Evolutionary conservation across 2,113 vertebrate species (phyloP).

Genomic region (Hemicordylus capensis): DNA sequence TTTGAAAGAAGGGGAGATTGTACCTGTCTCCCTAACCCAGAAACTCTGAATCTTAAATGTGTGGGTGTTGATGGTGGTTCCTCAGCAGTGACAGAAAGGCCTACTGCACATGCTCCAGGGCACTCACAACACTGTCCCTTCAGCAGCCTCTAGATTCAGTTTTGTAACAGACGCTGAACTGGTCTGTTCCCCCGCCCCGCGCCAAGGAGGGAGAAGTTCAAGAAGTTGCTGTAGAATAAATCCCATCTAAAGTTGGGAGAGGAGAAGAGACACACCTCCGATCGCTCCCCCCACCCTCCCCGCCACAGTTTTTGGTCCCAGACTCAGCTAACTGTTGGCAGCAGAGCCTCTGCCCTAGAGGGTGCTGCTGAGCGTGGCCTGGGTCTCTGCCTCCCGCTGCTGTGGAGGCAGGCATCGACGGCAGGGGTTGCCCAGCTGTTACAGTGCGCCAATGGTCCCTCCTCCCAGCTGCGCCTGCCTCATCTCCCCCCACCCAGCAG

Average conservation of each 20-base stretch:
- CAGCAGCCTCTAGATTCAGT: background rate
- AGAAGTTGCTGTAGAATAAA: background rate
- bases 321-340: conserved; percentile 31
- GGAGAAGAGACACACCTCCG: conserved; percentile 7
- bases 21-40: too few relatives aligned
- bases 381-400: conserved; percentile 63
- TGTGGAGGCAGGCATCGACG: conserved; percentile 42
- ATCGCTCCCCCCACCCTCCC: background rate
- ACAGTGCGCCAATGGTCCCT: conserved; percentile 79
- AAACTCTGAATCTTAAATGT: background rate
- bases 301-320: background rate
- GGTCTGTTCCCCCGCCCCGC: background rate
- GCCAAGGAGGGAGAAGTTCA: background rate
- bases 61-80: background rate
- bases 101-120: too few relatives aligned
- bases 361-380: conserved; percentile 16
- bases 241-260: background rate
- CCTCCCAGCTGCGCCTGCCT: conserved; percentile 81
- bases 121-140: too few relatives aligned
- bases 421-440: conserved; percentile 73
- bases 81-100: background rate
- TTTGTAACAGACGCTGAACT: background rate
- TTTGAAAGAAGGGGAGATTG: too few relatives aligned
- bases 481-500: conserved; percentile 71
- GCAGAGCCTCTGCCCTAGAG: background rate